Evolutionary conservation across 2,113 vertebrate species (phyloP).

Genomic region (Datnioides undecimradiatus): DNA sequence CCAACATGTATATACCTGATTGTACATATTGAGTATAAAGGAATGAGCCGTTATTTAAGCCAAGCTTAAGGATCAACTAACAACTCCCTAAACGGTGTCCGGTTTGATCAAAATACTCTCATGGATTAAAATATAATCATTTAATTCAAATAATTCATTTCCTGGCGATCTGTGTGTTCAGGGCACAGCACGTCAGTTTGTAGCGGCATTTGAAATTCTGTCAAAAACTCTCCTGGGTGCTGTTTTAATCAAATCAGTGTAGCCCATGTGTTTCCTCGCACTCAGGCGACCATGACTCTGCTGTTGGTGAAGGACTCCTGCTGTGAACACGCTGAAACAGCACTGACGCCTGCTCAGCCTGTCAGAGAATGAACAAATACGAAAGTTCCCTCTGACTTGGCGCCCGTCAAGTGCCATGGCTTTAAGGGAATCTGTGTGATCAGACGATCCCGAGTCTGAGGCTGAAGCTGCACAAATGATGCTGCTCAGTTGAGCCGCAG

Average conservation of each 20-base stretch:
- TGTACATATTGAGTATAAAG: no score
- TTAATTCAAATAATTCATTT: no score
- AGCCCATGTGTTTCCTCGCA: slow-evolving; percentile 3
- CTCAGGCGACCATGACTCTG: background rate
- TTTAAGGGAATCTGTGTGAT: background rate
- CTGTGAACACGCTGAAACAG: background rate
- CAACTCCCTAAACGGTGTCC: no score
- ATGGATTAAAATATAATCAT: background rate
- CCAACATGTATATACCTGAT: no score
- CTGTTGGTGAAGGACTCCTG: background rate
- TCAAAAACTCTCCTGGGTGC: slow-evolving; percentile 42
- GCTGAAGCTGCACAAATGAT: background rate
- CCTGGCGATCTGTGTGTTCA: background rate
- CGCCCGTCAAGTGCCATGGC: background rate
- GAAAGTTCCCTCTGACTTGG: background rate
- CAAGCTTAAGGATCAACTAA: no score
- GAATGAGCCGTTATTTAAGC: no score
- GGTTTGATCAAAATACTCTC: no score
- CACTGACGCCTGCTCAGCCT: background rate
- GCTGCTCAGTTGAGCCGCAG: background rate
- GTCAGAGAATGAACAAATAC: background rate
- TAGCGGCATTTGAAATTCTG: slow-evolving; percentile 10
- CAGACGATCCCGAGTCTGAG: background rate
- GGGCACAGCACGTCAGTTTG: background rate
- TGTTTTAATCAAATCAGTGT: slow-evolving; percentile 82